phyloP scores from a whole-genome alignment of 2,888 invertebrate species.

The Patella ulyssiponensis region DNA sequence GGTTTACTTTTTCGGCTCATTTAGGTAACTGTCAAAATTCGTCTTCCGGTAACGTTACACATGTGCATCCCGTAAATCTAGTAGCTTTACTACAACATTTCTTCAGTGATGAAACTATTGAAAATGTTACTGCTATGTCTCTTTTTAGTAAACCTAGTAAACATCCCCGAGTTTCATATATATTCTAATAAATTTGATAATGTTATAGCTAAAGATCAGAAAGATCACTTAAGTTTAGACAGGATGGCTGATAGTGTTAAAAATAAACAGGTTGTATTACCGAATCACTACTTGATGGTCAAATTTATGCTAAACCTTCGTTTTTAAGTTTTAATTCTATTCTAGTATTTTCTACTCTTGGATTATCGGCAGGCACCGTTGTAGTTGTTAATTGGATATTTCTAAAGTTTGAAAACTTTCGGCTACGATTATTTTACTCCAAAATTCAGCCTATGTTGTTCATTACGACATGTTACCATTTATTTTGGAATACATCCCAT shows the following conservation, averaged over 20 bases:
- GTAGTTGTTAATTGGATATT: background rate
- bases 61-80: background rate
- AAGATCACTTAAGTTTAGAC: background rate
- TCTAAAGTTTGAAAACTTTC: background rate
- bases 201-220: background rate
- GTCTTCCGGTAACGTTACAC: background rate
- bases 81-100: background rate
- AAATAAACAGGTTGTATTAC: background rate
- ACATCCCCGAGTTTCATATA: background rate
- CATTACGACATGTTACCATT: background rate
- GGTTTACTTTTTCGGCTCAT: background rate
- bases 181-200: background rate
- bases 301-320: background rate
- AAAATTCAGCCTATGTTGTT: background rate
- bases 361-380: background rate
- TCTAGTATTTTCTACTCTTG: background rate
- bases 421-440: background rate
- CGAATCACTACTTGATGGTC: background rate
- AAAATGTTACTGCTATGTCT: background rate
- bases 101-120: background rate
- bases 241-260: background rate
- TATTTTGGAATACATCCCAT: no score
- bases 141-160: background rate
- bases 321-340: background rate
- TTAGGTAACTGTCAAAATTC: background rate